Evolutionary conservation across 2,888 invertebrate genomes (phyloP), one percentile per base, ranked within the genome.

Genomic region (Antheraea yamamai): DNA sequence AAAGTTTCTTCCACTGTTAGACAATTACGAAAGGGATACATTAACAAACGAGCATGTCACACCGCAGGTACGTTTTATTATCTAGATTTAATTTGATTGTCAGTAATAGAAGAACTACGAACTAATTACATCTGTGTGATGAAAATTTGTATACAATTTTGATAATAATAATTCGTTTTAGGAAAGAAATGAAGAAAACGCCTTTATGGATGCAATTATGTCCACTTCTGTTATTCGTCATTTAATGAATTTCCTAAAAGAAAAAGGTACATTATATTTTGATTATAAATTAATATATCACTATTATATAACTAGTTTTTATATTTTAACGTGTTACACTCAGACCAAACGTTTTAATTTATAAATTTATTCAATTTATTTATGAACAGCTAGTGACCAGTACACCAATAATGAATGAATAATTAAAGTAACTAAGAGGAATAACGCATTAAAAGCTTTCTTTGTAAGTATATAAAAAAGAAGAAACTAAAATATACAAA

Each of bases 21-120:
- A 99, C 88, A 99, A 99, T 90, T 99, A 98, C 87, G 96, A 98
- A 84, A 92, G 97, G 76, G 96, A 97, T 80, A 96, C 97, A 0
- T 92, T 95, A 75, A 95, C 96, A n/a, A 96, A 97, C 83, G 98
- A 98, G 90, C 93, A 97, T 81, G 96, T 98, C 47, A 97, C 97
- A 3, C 93, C 96, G 26, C 95, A 95, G 91, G 95, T 95, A 87
- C 73, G 73, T 76, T 73, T n/a, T 52, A 72, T 61, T 61, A 64
- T 76, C 51, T 73, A 30, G 4, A 35, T n/a, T 64, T 30, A 52
- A 61, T 66, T 66, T 66, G 6, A 66, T 30, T 26, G 12, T 12
- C 23, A 61, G 61, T 23, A 23, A 61, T 61, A 61, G 4, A 61
- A 8, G 20, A n/a, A 61, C 23, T 4, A 61, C 6, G 4, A 55